Base-by-base conservation (phyloP, 2,797 vertebrate species). In the Erpetoichthys calabaricus region DNA sequence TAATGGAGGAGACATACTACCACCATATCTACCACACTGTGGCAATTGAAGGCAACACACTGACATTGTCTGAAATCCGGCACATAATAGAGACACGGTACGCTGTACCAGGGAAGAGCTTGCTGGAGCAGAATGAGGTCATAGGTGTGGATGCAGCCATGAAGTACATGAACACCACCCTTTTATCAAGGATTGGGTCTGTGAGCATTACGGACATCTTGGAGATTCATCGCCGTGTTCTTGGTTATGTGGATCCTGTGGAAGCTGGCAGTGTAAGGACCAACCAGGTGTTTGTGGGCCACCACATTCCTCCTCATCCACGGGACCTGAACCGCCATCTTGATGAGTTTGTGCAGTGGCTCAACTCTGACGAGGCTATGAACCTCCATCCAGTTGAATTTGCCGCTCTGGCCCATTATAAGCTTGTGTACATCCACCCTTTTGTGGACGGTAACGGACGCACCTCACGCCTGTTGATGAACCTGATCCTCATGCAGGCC, bases 11-110 rank as follows among this genome's bases (percentile, higher is more conserved):
- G 62, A 94, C 92, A 0, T 99, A 99, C 69, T 99, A 98, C 67
- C 96, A 99, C 68, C 94, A 99, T 75, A 94, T 99, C 70, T 98
- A 99, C 75, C 96, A 99, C 83, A 99, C 95, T 0, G 96, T 99
- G 4, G 96, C 96, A 4, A 97, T 98, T 0, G 96, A 99, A 66
- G 96, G 96, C 44, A 99, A 89, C 80, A 99, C 96, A 0, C 82
- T 99, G 61, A 94, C 94, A 0, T 78, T 98, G 3, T 90, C 96
- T 0, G 96, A 99, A 70, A 99, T 98, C 61, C 78, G 95, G 3
- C 93, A 98, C 79, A 97, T 99, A 74, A 86, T 98, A 0, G 93
- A 99, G 80, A 99, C 95, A 0, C 83, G 91, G 2, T 98, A 98
- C 0, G 94, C 96, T 0, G 94, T 98, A 2, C 86, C 93, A 0